A percentile compares a stretch with the other conserved stretches of the same genome.
Evolutionary conservation across 92 coral and sea anemone genomes (phyloP).

Genomic region (Parazoanthus swiftii): DNA sequence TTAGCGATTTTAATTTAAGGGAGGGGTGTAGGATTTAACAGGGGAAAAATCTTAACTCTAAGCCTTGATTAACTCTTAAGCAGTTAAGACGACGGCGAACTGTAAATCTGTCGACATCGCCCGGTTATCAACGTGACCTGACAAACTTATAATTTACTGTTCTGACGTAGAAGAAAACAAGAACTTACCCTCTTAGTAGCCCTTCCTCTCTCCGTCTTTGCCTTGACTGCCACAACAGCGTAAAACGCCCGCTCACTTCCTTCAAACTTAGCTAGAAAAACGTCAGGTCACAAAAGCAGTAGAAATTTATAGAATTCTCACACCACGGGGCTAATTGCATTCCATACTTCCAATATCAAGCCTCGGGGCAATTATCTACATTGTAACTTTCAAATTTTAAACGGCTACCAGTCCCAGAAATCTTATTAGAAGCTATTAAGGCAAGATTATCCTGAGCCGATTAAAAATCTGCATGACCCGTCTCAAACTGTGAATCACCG

Average conservation of each 20-base stretch:
- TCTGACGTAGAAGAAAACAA: background rate
- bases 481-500: no score
- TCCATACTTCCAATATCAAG: conserved; percentile 5
- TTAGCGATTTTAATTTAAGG: background rate
- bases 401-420: background rate
- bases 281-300: background rate
- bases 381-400: background rate
- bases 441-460: no score
- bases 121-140: background rate
- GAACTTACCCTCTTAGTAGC: background rate
- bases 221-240: background rate
- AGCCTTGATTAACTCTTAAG: background rate
- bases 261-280: background rate
- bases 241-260: background rate
- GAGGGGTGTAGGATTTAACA: background rate
- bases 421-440: no score
- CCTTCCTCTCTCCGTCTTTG: background rate
- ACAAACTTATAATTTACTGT: background rate
- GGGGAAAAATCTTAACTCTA: background rate
- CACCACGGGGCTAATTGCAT: conserved; percentile 19
- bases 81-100: background rate
- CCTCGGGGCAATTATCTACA: background rate
- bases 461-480: no score
- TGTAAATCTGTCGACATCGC: background rate
- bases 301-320: conserved; percentile 20